Evolutionary conservation across 2,797 vertebrate genomes (phyloP).

Genomic region (Danio aesculapii): DNA sequence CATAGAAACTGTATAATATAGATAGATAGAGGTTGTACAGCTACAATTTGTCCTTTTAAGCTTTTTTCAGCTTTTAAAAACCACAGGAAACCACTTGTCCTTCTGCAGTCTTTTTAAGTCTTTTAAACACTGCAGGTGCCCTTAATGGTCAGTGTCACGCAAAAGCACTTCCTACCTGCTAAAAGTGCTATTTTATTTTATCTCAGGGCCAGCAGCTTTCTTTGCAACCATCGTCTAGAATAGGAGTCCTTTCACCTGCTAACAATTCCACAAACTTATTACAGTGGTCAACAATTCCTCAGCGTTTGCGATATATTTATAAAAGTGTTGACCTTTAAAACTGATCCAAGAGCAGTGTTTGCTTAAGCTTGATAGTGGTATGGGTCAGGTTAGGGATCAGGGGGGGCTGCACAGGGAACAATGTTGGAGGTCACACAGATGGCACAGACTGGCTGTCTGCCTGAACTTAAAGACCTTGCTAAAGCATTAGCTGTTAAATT

Average conservation of each 20-base stretch:
- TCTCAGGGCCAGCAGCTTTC: constrained; percentile 24
- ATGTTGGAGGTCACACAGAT: constrained; percentile 52
- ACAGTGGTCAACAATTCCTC: neutral
- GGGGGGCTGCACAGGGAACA: constrained; percentile 27
- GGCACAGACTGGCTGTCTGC: constrained; percentile 47
- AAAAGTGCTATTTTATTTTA: constrained; percentile 36
- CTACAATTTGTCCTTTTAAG: constrained; percentile 33
- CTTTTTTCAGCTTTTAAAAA: constrained; percentile 2
- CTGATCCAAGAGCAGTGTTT: constrained; percentile 36
- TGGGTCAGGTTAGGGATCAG: constrained; percentile 31
- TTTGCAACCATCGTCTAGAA: neutral
- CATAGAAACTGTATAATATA: no score
- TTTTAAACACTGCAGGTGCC: constrained; percentile 29
- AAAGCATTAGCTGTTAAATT: constrained; percentile 46
- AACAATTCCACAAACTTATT: constrained; percentile 23
- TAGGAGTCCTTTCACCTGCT: constrained; percentile 27
- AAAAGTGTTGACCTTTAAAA: constrained; percentile 49
- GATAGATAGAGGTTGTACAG: neutral
- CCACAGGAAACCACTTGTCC: constrained; percentile 37
- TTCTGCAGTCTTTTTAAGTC: constrained; percentile 38
- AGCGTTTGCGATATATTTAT: constrained; percentile 19
- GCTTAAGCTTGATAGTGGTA: constrained; percentile 25
- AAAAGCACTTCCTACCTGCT: constrained; percentile 36
- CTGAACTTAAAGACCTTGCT: constrained; percentile 53
- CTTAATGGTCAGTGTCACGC: constrained; percentile 31